phyloP scores from a whole-genome alignment of 2,113 vertebrate genomes.

The Marcusenius ussheri region DNA sequence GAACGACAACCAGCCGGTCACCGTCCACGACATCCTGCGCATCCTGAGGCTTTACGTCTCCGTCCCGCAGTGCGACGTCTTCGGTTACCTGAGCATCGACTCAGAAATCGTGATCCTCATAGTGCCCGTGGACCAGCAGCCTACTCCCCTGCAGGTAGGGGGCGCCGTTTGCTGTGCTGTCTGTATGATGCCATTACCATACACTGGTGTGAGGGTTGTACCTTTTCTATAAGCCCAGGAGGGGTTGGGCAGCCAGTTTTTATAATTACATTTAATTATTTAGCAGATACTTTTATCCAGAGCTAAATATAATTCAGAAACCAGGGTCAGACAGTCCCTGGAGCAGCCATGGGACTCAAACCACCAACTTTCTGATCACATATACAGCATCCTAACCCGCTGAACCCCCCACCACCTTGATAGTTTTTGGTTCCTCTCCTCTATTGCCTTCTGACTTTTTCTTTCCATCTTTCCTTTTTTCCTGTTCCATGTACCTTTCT shows the following conservation, averaged over 20 bases:
- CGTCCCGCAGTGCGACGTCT: slow-evolving; percentile 92
- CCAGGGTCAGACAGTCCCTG: neutral
- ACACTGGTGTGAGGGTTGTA: neutral
- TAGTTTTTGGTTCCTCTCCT: neutral
- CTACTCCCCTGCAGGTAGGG: slow-evolving; percentile 83
- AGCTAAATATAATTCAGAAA: neutral
- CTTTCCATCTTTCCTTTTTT: neutral
- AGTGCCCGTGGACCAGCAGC: slow-evolving; percentile 81
- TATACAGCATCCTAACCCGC: neutral
- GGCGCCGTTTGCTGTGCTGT: neutral
- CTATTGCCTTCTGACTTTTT: neutral
- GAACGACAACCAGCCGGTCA: slow-evolving; percentile 78
- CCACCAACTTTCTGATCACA: neutral
- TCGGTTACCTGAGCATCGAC: slow-evolving; percentile 91
- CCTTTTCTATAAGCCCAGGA: neutral
- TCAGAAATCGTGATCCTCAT: slow-evolving; percentile 86
- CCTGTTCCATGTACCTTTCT: neutral
- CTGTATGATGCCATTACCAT: neutral
- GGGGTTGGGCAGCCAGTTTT: neutral
- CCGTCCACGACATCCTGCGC: slow-evolving; percentile 78
- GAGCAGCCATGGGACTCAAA: neutral
- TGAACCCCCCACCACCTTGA: neutral
- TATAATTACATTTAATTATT: neutral
- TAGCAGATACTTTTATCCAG: neutral
- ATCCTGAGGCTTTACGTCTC: slow-evolving; percentile 85